A percentile compares a stretch with the other conserved stretches of the same genome.
Evolutionary conservation across 1,140 invertebrate species (phyloP).

Genomic region (Drosophila pruinosa): DNA sequence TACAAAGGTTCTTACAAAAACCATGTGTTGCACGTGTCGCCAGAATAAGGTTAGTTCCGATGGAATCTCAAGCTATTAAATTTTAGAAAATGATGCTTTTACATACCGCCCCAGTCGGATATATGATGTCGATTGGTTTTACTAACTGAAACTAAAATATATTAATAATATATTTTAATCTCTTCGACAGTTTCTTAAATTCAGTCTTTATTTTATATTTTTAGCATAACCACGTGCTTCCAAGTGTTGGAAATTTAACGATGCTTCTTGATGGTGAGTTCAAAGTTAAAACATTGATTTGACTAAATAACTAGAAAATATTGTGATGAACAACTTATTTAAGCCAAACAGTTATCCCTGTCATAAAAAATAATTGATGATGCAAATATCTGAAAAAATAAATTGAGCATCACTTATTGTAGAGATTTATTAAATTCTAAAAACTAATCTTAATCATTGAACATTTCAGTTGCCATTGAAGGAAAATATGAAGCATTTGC

Average conservation of each 20-base stretch:
- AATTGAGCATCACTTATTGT: background rate
- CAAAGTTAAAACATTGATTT: no score
- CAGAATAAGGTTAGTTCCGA: conserved; percentile 31
- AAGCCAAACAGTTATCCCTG: conserved; percentile 70
- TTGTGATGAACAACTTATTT: conserved; percentile 57
- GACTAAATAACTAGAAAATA: no score
- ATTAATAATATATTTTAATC: background rate
- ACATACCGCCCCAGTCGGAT: conserved; percentile 67
- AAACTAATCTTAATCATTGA: background rate
- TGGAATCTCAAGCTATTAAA: background rate
- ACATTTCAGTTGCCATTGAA: background rate
- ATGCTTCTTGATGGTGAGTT: no score
- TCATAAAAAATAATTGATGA: conserved; percentile 70
- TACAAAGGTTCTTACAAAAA: background rate
- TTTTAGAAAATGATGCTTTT: conserved; percentile 32
- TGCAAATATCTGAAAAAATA: conserved; percentile 36
- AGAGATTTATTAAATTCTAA: background rate
- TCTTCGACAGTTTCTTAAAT: background rate
- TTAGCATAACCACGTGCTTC: conserved; percentile 4
- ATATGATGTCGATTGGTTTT: conserved; percentile 42
- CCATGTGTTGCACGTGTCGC: background rate
- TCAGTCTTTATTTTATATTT: background rate
- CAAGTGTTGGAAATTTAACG: no score
- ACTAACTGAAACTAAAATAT: conserved; percentile 25
- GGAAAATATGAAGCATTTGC: background rate